Evolutionary conservation across 2,888 invertebrate species (phyloP).

Genomic region (Ametastegia equiseti): DNA sequence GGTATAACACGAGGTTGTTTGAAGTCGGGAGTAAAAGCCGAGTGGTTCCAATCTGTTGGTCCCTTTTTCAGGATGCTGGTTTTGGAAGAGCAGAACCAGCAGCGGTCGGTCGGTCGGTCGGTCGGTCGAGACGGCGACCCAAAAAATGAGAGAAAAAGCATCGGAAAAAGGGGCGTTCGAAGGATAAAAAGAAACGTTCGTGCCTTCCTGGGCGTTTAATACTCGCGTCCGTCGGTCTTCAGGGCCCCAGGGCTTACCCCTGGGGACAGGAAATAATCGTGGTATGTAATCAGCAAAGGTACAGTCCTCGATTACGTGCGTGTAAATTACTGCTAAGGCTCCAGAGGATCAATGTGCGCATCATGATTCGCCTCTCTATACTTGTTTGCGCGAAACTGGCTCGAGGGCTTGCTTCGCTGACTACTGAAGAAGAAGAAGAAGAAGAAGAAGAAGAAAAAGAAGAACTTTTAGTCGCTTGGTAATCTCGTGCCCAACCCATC

Average conservation of each 20-base stretch:
- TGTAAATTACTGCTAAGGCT: conserved; percentile 31
- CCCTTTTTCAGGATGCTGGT: conserved; percentile 33
- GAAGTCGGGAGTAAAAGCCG: conserved; percentile 12
- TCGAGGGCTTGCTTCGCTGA: background rate
- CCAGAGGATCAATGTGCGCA: conserved; percentile 14
- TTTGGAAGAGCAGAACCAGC: conserved; percentile 30
- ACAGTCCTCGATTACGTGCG: conserved; percentile 33
- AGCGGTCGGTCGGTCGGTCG: no score
- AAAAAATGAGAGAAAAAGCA: conserved; percentile 13
- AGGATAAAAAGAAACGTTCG: conserved; percentile 37
- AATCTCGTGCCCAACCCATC: background rate
- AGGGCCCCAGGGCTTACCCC: conserved; percentile 18
- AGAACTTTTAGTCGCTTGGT: background rate
- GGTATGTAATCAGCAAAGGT: conserved; percentile 35
- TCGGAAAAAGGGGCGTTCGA: conserved; percentile 17
- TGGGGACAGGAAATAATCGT: conserved; percentile 37
- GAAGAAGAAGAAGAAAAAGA: background rate
- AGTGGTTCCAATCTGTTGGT: conserved; percentile 44
- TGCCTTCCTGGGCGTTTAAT: conserved; percentile 40
- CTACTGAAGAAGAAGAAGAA: background rate
- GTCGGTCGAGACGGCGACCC: conserved; percentile 39
- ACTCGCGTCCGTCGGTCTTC: background rate
- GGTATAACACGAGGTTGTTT: conserved; percentile 1
- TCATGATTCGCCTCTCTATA: conserved; percentile 21
- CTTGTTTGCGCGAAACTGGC: conserved; percentile 6